Base-by-base conservation (phyloP, 2,797 vertebrate genomes). In the Halcyon leucocephala region DNA sequence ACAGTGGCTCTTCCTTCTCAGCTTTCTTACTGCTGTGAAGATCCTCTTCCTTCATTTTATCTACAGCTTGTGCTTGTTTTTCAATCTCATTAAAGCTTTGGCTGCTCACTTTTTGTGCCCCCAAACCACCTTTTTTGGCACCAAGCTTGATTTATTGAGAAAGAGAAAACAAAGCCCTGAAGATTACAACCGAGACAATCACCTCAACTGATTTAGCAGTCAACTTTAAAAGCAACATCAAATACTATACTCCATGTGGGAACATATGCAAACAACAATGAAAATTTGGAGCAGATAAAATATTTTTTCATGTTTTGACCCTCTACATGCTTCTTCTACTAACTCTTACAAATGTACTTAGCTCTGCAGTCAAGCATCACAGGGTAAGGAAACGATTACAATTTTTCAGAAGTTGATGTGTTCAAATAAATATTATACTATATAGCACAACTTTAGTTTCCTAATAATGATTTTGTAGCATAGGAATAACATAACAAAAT, bases 31-130 rank as follows among this genome's bases (percentile, higher is more conserved):
- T 98, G 73, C 78, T 41, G 9, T 93, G 94, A 52, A 83, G 95
- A 37, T 98, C 97, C 24, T 98, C 98, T 62, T 97, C 98, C 79
- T 98, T 97, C 92, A 98, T 98, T 90, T 98, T 99, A 96, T 99
- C 99, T 7, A 98, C 99, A 15, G 99, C 99, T 91, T 99, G 99
- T 21, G 99, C 99, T 88, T 98, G 98, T 87, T 98, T 99, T 96
- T 99, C 99, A 65, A 99, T 98, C 57, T 99, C 98, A 3, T 96
- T 99, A 97, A 99, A 99, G 91, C 98, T 99, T 49, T 98, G 97
- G 37, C 98, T 98, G 93, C 99, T 99, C 51, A 99, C 98, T 95
- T 99, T 99, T 91, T 99, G 99, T 70, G 99, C 99, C 2, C 99
- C 99, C 88, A 99, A 97, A 20, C 99, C 98, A 9, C 98, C 98